These are phyloP conservation scores for Aromia moschata DNA, from an alignment of 2,888 invertebrate species.

Conservation along the genomic window DNA sequence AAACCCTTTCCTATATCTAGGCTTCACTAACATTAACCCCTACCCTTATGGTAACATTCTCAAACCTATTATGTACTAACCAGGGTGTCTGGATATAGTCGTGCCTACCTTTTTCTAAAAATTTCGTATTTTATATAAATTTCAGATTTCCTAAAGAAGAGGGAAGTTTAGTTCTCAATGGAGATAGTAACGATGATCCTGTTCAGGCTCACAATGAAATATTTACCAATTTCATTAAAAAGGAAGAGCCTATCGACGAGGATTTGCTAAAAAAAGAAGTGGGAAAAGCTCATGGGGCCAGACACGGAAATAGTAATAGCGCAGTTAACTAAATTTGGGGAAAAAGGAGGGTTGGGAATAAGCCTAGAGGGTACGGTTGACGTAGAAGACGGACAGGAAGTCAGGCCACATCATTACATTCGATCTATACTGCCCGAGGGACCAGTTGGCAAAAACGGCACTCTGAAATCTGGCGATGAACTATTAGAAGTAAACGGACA, in stretches of 20 bases:
- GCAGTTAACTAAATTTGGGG: slow-evolving; percentile 83
- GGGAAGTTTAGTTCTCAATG: slow-evolving; percentile 54
- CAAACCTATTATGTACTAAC: slow-evolving; percentile 47
- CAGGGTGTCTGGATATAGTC: slow-evolving; percentile 49
- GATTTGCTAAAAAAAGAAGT: slow-evolving; percentile 83
- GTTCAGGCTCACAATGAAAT: slow-evolving; percentile 57
- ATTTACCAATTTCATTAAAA: slow-evolving; percentile 52
- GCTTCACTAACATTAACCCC: slow-evolving; percentile 43
- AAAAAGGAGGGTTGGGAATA: slow-evolving; percentile 95
- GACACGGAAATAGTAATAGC: slow-evolving; percentile 83
- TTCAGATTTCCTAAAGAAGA: slow-evolving; percentile 62
- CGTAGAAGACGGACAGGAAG: slow-evolving; percentile 95
- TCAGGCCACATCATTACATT: slow-evolving; percentile 98
- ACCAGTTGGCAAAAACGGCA: slow-evolving; percentile 92
- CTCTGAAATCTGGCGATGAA: slow-evolving; percentile 94
- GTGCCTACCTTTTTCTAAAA: slow-evolving; percentile 45
- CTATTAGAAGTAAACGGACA: slow-evolving; percentile 93
- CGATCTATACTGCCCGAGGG: slow-evolving; percentile 97
- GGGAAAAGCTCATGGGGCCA: slow-evolving; percentile 82
- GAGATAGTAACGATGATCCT: slow-evolving; percentile 49
- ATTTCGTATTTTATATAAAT: slow-evolving; percentile 56
- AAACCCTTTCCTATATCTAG: slow-evolving; percentile 41
- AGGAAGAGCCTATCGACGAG: slow-evolving; percentile 65
- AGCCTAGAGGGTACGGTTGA: slow-evolving; percentile 98
- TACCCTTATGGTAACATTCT: slow-evolving; percentile 40